Evolutionary conservation across 1,140 invertebrate species (phyloP), one percentile per base, ranked within the genome.

Genomic region (Paraescarpia echinospica): DNA sequence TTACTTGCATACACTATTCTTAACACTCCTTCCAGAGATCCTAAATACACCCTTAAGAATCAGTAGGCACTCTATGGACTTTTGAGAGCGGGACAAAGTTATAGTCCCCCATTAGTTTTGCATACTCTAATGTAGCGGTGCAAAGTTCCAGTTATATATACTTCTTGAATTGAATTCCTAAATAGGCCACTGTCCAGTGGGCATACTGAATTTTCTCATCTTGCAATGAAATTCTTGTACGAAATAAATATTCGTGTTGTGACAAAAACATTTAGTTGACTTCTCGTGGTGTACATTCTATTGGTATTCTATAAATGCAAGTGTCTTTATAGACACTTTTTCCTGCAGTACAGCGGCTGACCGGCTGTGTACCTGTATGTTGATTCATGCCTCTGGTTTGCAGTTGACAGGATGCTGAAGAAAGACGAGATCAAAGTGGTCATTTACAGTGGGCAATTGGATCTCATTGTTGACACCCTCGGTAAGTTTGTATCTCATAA

Each of bases 371-470:
- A 77, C 22, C 12, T 77, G 59, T 4, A 31, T 77, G 59, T 77
- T 77, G 27, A 8, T 27, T 77, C 22, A 90, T 90, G 18, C n/a
- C 34, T 90, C 89, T 90, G 33, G 14, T 90, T 89, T 90, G 18
- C 34, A 93, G 92, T 92, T 4, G 93, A 92, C 88, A 59, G 35
- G 18, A 51, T 89, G 34, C 92, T 93, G 31, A 35, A 34, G 33
- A 91, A 93, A 34, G 92, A 90, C 22, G 89, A 93, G 9, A 35
- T 93, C 18, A 48, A 93, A 51, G 93, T 93, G 18, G 89, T 93
- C 91, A 59, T 93, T 35, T 93, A 93, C 90, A 93, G 91, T 59
- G 93, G 93, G 33, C 93, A 93, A 77, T 89, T 93, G 22, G 93
- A 93, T 41, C 89, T 93, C 31, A 93, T 93, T 91, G 90, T 89